A percentile compares a stretch with the other conserved stretches of the same genome.
These are phyloP conservation scores for Charina bottae DNA, from an alignment of 2,113 vertebrate genomes.

Conservation along the genomic window DNA sequence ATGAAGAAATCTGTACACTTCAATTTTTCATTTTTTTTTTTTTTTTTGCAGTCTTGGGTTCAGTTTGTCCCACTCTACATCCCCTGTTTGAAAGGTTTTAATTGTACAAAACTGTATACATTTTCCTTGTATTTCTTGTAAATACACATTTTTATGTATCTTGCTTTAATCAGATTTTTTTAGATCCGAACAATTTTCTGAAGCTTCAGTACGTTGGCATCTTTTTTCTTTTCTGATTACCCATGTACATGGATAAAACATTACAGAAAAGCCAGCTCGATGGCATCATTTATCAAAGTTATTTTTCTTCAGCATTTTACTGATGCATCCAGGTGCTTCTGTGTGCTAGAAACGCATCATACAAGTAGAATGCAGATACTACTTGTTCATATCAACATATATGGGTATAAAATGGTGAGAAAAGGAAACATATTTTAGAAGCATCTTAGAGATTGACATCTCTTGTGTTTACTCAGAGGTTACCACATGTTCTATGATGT, in stretches of 20 bases:
- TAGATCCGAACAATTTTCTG: too few species aligned
- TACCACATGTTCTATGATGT: background rate
- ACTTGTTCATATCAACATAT: background rate
- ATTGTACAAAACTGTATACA: background rate
- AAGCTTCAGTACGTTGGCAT: background rate
- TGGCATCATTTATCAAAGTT: background rate
- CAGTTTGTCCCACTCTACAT: background rate
- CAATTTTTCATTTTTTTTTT: background rate
- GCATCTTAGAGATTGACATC: background rate
- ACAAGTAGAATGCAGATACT: background rate
- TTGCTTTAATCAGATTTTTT: too few species aligned
- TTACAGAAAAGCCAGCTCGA: too few species aligned
- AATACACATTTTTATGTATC: background rate
- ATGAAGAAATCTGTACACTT: background rate
- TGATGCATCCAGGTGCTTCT: background rate
- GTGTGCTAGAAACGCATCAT: background rate
- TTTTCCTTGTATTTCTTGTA: background rate
- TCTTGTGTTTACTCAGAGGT: background rate
- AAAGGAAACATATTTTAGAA: background rate
- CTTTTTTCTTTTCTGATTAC: background rate
- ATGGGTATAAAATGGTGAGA: background rate
- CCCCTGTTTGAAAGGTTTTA: background rate
- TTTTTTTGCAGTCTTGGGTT: background rate
- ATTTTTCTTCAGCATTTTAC: background rate
- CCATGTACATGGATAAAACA: background rate